Evolutionary conservation across 2,797 vertebrate genomes (phyloP).

Genomic region (Leucoraja ocellata): DNA sequence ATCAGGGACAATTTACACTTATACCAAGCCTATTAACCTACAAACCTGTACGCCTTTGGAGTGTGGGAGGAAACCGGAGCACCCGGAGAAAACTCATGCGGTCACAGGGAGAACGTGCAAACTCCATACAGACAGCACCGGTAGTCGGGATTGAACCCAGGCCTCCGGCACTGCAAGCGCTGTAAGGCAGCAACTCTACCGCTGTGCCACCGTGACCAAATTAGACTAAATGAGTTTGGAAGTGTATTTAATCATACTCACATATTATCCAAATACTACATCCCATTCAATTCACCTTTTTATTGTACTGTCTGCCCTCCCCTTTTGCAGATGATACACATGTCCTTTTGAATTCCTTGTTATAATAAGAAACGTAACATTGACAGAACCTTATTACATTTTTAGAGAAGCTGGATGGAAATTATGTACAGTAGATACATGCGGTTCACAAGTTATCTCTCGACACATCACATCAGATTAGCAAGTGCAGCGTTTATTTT

Average conservation of each 20-base stretch:
- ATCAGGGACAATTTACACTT: too few species aligned
- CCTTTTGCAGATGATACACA: conserved; percentile 45
- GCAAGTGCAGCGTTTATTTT: conserved; percentile 38
- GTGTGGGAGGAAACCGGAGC: too few species aligned
- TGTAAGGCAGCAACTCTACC: too few species aligned
- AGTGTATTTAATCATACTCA: conserved; percentile 45
- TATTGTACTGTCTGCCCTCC: conserved; percentile 47
- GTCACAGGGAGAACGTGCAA: too few species aligned
- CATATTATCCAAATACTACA: conserved; percentile 50
- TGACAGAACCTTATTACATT: conserved; percentile 55
- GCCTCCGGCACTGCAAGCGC: too few species aligned
- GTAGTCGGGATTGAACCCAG: too few species aligned
- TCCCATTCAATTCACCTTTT: conserved; percentile 48
- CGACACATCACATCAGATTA: conserved; percentile 41
- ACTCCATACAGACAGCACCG: too few species aligned
- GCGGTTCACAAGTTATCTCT: conserved; percentile 42
- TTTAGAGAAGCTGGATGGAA: conserved; percentile 45
- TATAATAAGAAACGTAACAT: conserved; percentile 46
- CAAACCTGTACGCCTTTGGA: too few species aligned
- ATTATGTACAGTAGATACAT: conserved; percentile 43
- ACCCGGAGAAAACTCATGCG: too few species aligned
- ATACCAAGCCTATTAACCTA: too few species aligned
- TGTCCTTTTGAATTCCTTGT: conserved; percentile 50
- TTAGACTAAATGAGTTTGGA: conserved; percentile 53
- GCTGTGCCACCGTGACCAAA: background rate